Evolutionary conservation across 2,888 invertebrate species (phyloP).

Genomic region (Meandrusa payeni): DNA sequence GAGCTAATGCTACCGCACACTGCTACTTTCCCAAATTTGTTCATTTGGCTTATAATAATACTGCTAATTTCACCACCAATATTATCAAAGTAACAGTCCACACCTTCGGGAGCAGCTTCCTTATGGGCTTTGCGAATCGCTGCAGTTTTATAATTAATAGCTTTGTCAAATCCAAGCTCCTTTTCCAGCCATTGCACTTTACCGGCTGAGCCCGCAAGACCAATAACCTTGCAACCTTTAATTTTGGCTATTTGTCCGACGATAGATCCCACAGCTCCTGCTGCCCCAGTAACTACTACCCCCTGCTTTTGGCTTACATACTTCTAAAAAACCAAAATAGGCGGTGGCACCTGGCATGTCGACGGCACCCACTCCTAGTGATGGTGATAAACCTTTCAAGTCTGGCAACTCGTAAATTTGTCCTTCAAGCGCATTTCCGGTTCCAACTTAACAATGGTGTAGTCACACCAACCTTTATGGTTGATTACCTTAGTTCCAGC

Average conservation of each 20-base stretch:
- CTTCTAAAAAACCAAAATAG: conserved; percentile 82
- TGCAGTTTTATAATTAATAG: conserved; percentile 37
- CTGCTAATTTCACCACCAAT: conserved; percentile 55
- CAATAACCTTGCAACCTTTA: conserved; percentile 46
- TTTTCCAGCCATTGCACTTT: conserved; percentile 62
- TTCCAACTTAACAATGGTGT: conserved; percentile 48
- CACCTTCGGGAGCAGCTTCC: conserved; percentile 80
- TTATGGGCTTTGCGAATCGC: conserved; percentile 60
- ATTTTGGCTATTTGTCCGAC: conserved; percentile 85
- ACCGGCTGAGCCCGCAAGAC: conserved; percentile 71
- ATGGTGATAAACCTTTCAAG: too few relatives aligned
- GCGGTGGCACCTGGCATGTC: conserved; percentile 85
- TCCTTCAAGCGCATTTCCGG: conserved; percentile 22
- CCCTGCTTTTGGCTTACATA: conserved; percentile 82
- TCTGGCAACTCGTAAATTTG: too few relatives aligned
- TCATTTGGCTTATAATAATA: conserved; percentile 81
- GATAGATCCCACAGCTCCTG: conserved; percentile 84
- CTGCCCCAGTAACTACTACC: conserved; percentile 83
- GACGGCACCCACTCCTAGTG: conserved; percentile 74
- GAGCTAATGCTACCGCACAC: conserved; percentile 21
- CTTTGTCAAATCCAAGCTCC: too few relatives aligned
- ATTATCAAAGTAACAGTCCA: conserved; percentile 34
- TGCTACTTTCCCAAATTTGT: conserved; percentile 50
- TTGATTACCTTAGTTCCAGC: conserved; percentile 81
- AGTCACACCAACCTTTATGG: conserved; percentile 84